Evolutionary conservation across 2,113 vertebrate genomes (phyloP), one percentile per base, ranked within the genome.

Genomic region (Burhinus oedicnemus): DNA sequence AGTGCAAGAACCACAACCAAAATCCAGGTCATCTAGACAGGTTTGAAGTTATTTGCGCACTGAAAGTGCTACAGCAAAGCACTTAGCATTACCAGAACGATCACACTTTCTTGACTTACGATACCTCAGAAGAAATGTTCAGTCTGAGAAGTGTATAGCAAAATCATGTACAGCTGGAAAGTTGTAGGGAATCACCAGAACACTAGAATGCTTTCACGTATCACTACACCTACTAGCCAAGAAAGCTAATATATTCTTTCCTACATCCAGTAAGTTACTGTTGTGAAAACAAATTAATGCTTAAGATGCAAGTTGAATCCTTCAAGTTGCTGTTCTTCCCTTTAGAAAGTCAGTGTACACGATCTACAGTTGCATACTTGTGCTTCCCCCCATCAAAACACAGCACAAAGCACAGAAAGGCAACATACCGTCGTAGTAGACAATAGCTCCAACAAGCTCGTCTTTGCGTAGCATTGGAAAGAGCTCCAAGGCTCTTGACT

Each of bases 381-480:
- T 9, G 69, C 10, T 12, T 2, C 2, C 7, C 9, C 7, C 5
- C 25, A 34, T 6, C 29, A 25, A 15, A 8, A 15, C 1, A 8
- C 7, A 74, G 19, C 9, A 4, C 1, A 4, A 4, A 32, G 12
- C 58, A 47, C 40, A 64, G 65, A 47, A 15, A 27, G 78, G 68
- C 26, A 38, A 98, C 99, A 20, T 98, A 99, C 99, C 99, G 3
- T 99, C 99, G 3, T 99, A 99, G 98, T 99, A 99, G 93, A 99
- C 99, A 38, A 99, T 99, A 52, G 99, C 99, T 85, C 99, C 99
- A 3, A 99, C 99, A 42, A 99, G 99, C 92, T 95, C 97, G 93
- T 99, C 99, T 93, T 98, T 99, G 96, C 98, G 99, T 26, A 99
- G 98, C 99, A 99, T 99, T 38, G 99, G 99, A 72, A 99, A 99